Conservation (phyloP, 2,888 invertebrate genomes). For the Melanotus villosus region DNA sequence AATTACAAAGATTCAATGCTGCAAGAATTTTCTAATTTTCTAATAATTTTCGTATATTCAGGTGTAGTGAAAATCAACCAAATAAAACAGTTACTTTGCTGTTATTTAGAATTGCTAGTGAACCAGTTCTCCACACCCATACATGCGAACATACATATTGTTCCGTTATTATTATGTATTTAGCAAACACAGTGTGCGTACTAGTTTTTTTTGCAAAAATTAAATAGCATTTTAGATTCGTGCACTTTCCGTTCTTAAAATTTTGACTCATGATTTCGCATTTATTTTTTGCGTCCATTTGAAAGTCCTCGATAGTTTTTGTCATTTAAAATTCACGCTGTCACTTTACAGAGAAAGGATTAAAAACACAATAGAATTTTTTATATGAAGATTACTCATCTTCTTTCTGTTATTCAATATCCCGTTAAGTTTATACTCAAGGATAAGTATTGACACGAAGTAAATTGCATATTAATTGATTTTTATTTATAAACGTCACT, state of each 20-base stretch:
- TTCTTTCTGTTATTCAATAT: background rate
- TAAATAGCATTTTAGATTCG: too few species aligned
- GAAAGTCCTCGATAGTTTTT: too few species aligned
- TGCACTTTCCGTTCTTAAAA: too few species aligned
- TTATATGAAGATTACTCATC: constrained; percentile 15
- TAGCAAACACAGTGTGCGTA: background rate
- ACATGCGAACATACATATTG: background rate
- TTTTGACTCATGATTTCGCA: too few species aligned
- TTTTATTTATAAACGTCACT: constrained; percentile 14
- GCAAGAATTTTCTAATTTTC: too few species aligned
- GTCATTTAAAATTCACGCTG: too few species aligned
- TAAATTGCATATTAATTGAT: constrained; percentile 32
- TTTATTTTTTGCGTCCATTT: too few species aligned
- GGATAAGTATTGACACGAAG: constrained; percentile 33
- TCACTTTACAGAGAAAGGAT: too few species aligned
- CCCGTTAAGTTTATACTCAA: constrained; percentile 25
- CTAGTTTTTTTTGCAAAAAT: background rate
- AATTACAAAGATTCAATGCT: too few species aligned
- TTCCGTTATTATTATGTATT: constrained; percentile 19
- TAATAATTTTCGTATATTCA: background rate
- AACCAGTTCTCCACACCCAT: constrained; percentile 11
- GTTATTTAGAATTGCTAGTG: background rate
- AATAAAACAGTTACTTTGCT: background rate
- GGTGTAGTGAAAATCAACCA: background rate
- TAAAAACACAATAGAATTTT: too few species aligned